Base-by-base conservation (phyloP, 2,797 vertebrate species). In the Chaetodon trifasciatus region DNA sequence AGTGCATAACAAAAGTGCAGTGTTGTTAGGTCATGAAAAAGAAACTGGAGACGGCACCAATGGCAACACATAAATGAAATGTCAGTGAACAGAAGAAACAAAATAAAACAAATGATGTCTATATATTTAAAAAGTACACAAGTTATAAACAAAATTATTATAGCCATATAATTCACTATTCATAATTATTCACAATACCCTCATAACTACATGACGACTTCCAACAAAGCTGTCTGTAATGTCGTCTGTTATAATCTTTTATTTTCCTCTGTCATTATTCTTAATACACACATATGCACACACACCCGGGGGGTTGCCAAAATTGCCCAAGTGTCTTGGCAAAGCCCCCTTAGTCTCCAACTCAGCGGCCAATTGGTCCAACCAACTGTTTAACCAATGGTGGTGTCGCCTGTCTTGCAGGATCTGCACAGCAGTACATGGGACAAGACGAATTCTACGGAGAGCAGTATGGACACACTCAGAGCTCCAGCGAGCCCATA, bases 361-460 rank as follows among this genome's bases (percentile, higher is more conserved):
- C 66, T 86, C 76, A 83, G 46, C 46, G 44, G 39, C 73, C 55
- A 63, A 74, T 87, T 78, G 78, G 79, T 92, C 79, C 67, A 70
- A 82, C 63, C 74, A 83, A 80, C 74, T 90, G 80, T 92, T 92
- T 94, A 94, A 95, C 89, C 88, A 73, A 88, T 81, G 72, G 53
- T 90, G 89, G 89, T 94, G 79, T 94, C 83, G 68, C 92, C 83
- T 95, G 88, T 95, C 86, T 95, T 94, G 62, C 96, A 98, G 98
- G 97, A 91, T 96, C 98, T 79, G 96, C 97, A 24, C 96, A 97
- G 93, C 97, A 97, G 96, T 97, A 97, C 94, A 95, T 97, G 95
- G 97, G 97, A 87, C 97, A 98, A 92, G 97, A 99, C 39, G 97
- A 98, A 80, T 98, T 98, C 95, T 98, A 97, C 92, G 95, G 96